A percentile compares a stretch with the other conserved stretches of the same genome.
phyloP scores from a whole-genome alignment of 2,797 vertebrate species.

The Pipistrellus kuhlii region DNA sequence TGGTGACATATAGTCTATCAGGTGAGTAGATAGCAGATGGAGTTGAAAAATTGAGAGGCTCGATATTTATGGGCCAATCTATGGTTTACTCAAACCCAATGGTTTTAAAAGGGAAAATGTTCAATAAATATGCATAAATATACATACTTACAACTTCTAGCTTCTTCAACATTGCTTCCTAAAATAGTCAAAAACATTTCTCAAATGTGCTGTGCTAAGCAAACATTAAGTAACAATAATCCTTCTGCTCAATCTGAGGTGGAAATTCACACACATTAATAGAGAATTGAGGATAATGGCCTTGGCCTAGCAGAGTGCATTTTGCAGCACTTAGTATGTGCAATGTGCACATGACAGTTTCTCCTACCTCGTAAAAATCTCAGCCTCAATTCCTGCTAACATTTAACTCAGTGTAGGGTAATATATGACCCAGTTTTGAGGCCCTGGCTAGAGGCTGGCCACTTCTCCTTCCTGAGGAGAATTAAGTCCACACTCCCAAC shows the following conservation, averaged over 20 bases:
- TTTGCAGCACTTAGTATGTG: neutral
- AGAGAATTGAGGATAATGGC: neutral
- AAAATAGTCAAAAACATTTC: conserved; percentile 38
- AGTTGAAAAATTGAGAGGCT: neutral
- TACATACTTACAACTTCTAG: neutral
- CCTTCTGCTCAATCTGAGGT: conserved; percentile 26
- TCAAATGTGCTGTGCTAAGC: conserved; percentile 42
- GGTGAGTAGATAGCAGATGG: neutral
- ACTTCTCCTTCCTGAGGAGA: neutral
- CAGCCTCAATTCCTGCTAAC: neutral
- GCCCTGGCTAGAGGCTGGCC: neutral
- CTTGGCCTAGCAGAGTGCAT: neutral
- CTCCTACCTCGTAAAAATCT: neutral
- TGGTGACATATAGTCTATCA: neutral
- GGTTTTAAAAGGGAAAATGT: neutral
- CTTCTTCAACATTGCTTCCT: neutral
- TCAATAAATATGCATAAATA: conserved; percentile 8
- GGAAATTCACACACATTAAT: neutral
- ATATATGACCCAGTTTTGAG: neutral
- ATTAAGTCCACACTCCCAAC: neutral
- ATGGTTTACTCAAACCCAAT: neutral
- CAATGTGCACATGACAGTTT: neutral
- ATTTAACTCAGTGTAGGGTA: neutral
- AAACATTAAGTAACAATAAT: conserved; percentile 50
- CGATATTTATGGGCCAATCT: neutral